phyloP scores from a whole-genome alignment of 2,888 invertebrate genomes.

The Cetonia aurata region DNA sequence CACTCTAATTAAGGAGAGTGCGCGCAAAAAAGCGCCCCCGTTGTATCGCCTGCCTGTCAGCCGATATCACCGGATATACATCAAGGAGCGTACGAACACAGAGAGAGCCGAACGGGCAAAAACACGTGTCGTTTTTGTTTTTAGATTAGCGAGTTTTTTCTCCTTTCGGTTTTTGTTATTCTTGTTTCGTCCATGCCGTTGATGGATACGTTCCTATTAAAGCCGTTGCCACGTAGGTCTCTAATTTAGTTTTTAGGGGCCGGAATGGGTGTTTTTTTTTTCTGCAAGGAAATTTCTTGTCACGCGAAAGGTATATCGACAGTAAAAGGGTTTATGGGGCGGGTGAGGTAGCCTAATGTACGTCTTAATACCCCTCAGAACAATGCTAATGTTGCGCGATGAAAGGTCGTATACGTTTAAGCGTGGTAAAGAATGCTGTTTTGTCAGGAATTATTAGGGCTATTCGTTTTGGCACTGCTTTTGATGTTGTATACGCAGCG shows the following conservation, averaged over 20 bases:
- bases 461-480: too few species aligned
- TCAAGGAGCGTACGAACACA: constrained; percentile 8
- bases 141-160: constrained; percentile 28
- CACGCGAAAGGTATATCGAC: too few species aligned
- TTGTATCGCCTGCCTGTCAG: constrained; percentile 26
- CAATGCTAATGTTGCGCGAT: too few species aligned
- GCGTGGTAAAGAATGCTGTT: too few species aligned
- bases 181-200: background rate
- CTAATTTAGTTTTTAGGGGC: constrained; percentile 21
- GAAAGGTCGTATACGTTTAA: too few species aligned
- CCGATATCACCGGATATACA: constrained; percentile 31
- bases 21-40: constrained; percentile 23
- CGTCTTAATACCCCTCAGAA: too few species aligned
- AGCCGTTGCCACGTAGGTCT: constrained; percentile 7
- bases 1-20: constrained; percentile 22
- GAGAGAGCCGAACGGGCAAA: background rate
- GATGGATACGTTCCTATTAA: constrained; percentile 22
- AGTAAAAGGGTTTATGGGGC: too few species aligned
- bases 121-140: constrained; percentile 37
- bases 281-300: background rate
- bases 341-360: too few species aligned
- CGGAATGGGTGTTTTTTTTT: background rate
- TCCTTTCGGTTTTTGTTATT: too few species aligned
- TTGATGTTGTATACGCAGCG: too few species aligned
- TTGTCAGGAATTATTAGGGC: too few species aligned